Conservation (phyloP, 1,140 invertebrate species). For the Trichonephila inaurata region DNA sequence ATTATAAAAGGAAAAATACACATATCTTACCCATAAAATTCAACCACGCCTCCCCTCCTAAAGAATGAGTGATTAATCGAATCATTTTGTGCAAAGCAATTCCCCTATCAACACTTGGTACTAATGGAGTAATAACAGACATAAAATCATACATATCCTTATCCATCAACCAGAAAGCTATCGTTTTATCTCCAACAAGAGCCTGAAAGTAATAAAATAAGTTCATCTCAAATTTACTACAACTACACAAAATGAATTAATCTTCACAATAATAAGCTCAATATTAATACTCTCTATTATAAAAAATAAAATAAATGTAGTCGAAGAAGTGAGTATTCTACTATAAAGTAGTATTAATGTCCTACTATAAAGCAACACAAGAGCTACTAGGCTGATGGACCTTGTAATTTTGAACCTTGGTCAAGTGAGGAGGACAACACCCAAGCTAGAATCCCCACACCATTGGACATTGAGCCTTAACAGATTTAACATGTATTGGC, state of each 20-base stretch:
- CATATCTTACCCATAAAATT: slow-evolving; percentile 94
- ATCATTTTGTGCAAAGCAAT: slow-evolving; percentile 99
- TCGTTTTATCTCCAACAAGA: slow-evolving; percentile 98
- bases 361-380: too few species aligned
- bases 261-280: too few species aligned
- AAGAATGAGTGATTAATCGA: slow-evolving; percentile 93
- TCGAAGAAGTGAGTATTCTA: too few species aligned
- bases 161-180: slow-evolving; percentile 99
- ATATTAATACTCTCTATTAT: background rate
- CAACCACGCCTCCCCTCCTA: slow-evolving; percentile 98
- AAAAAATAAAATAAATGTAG: too few species aligned
- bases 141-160: slow-evolving; percentile 99
- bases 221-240: background rate
- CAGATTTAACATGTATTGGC: too few species aligned
- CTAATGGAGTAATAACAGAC: slow-evolving; percentile 87
- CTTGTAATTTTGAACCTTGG: too few species aligned
- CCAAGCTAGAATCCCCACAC: too few species aligned
- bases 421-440: too few species aligned
- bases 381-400: too few species aligned
- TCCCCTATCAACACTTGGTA: slow-evolving; percentile 81
- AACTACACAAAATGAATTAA: background rate
- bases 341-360: too few species aligned
- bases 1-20: too few species aligned
- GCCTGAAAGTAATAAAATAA: slow-evolving; percentile 83
- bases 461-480: too few species aligned